Conservation (phyloP, 2,113 vertebrate genomes). For the Myodes glareolus region DNA sequence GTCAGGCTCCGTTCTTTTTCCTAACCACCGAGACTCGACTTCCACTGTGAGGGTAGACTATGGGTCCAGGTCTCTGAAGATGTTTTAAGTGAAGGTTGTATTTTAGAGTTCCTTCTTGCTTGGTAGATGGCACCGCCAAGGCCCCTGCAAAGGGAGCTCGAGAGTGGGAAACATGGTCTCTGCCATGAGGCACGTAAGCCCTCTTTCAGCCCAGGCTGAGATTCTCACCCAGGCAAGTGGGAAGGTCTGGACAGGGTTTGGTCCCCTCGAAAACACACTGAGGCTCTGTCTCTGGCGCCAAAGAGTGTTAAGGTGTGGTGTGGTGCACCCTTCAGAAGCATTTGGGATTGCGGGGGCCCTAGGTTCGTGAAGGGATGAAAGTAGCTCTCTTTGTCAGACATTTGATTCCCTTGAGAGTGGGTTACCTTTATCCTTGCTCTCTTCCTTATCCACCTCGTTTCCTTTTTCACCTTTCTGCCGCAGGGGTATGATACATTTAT, state of each 20-base stretch:
- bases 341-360: background rate
- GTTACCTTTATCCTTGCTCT: background rate
- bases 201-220: background rate
- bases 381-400: background rate
- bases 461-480: background rate
- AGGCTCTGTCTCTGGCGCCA: background rate
- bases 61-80: background rate
- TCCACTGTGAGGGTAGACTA: no score
- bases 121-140: fast-evolving
- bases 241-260: background rate
- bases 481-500: background rate
- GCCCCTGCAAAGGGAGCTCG: fast-evolving
- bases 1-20: background rate
- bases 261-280: background rate
- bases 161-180: background rate
- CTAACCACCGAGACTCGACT: fast-evolving
- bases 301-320: background rate
- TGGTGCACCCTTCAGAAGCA: no score
- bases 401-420: background rate
- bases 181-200: fast-evolving
- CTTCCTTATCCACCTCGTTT: background rate
- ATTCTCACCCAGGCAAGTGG: background rate
- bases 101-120: background rate
- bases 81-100: fast-evolving
- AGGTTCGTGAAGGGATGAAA: no score